Evolutionary conservation across 2,113 vertebrate species (phyloP).

Genomic region (Fregetta grallaria): DNA sequence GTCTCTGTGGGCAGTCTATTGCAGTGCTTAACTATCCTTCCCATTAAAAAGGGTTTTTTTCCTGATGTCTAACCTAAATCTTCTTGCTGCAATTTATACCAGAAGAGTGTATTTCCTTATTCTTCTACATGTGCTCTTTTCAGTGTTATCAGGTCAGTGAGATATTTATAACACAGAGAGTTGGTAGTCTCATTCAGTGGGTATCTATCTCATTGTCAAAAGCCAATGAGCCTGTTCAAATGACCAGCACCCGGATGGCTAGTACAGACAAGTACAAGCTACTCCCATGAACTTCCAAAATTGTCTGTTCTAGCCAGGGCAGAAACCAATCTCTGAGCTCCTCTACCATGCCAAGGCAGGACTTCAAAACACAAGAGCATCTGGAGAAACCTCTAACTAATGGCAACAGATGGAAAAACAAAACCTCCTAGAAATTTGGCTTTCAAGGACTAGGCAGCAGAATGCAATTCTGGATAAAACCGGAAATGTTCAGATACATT

Average conservation of each 20-base stretch:
- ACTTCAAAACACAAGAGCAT: not conserved
- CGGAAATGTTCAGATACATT: not conserved
- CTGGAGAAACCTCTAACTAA: not conserved
- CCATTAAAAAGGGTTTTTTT: not conserved
- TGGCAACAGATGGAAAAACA: not conserved
- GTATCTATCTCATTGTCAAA: not conserved
- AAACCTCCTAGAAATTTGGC: not conserved
- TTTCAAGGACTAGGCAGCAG: not conserved
- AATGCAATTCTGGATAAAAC: not conserved
- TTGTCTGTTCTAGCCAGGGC: not conserved
- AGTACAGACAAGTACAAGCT: not conserved
- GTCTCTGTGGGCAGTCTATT: not conserved
- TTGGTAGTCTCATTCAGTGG: not conserved
- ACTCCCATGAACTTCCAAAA: not conserved
- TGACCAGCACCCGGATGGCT: not conserved
- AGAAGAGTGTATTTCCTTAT: not conserved
- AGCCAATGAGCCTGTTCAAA: not conserved
- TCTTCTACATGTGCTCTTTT: not conserved
- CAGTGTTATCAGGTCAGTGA: not conserved
- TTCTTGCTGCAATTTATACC: conserved; percentile 2
- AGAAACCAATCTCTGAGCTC: not conserved
- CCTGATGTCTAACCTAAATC: not conserved
- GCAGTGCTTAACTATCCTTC: not conserved
- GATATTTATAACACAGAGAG: conserved; percentile 33
- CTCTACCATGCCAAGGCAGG: not conserved